Evolutionary conservation across 53 echinoderm and acorn worm genomes (phyloP).

Genomic region (Echinarachnius parma): DNA sequence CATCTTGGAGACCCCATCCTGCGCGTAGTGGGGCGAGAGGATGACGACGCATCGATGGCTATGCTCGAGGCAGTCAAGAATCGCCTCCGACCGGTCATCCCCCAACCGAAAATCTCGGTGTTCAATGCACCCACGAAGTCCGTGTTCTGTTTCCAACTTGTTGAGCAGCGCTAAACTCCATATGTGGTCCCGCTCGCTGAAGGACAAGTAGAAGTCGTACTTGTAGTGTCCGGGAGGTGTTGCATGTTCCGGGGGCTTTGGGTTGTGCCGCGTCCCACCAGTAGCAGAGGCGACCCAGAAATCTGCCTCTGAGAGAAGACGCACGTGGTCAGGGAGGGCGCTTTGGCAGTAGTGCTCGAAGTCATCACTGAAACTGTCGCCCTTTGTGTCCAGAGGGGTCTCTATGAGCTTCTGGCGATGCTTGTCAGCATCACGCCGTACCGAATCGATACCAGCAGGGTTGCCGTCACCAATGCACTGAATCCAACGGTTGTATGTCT

Average conservation of each 20-base stretch:
- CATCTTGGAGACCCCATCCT: background rate
- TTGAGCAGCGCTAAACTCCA: constrained; percentile 70
- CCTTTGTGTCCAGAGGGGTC: constrained; percentile 48
- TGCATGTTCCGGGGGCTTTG: background rate
- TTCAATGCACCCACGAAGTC: constrained; percentile 49
- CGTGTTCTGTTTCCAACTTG: constrained; percentile 61
- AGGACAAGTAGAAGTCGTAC: constrained; percentile 70
- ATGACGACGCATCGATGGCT: constrained; percentile 62
- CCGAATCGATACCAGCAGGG: constrained; percentile 20
- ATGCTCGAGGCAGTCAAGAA: constrained; percentile 28
- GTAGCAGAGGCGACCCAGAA: constrained; percentile 59
- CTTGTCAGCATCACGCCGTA: constrained; percentile 20
- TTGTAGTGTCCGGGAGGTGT: constrained; percentile 11
- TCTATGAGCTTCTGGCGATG: constrained; percentile 18
- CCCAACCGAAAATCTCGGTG: constrained; percentile 65
- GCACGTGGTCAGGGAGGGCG: constrained; percentile 56
- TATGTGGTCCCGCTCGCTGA: constrained; percentile 51
- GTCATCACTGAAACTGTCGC: constrained; percentile 67
- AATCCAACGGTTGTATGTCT: constrained; percentile 75
- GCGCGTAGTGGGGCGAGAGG: constrained; percentile 51
- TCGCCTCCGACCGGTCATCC: constrained; percentile 13
- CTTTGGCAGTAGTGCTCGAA: constrained; percentile 59
- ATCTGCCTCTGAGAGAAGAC: constrained; percentile 54
- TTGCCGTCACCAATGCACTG: constrained; percentile 43
- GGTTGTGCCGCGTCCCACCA: constrained; percentile 16